Percentiles rank a stretch among this genome's conserved stretches.
Evolutionary conservation across 2,797 vertebrate genomes (phyloP).

Genomic region (Pseudotriccus pelzelni): DNA sequence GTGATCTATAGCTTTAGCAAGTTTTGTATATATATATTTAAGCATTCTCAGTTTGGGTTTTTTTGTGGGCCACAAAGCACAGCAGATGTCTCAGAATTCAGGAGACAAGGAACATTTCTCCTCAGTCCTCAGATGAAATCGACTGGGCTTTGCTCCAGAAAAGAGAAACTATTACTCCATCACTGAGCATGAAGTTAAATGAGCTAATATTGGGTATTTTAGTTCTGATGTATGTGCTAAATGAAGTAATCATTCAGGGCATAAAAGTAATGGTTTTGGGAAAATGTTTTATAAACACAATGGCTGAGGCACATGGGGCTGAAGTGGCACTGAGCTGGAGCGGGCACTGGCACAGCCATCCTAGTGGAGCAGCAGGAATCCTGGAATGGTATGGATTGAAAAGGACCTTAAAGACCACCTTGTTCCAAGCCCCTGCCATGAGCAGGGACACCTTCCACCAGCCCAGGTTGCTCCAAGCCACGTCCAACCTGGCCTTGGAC

Average conservation of each 20-base stretch:
- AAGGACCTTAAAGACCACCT: background rate
- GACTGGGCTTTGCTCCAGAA: constrained; percentile 60
- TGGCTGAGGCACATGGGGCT: background rate
- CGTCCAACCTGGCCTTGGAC: rapidly evolving
- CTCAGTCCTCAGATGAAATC: background rate
- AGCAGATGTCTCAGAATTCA: constrained; percentile 38
- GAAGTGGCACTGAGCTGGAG: background rate
- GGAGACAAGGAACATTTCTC: constrained; percentile 23
- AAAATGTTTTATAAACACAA: background rate
- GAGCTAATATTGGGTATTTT: constrained; percentile 64
- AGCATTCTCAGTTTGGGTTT: background rate
- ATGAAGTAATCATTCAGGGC: constrained; percentile 42
- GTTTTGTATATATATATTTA: background rate
- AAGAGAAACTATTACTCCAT: constrained; percentile 45
- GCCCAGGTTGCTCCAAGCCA: background rate
- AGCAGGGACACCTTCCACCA: background rate
- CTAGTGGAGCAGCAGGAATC: background rate
- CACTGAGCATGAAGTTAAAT: constrained; percentile 60
- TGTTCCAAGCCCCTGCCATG: too few species aligned
- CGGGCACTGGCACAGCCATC: rapidly evolving
- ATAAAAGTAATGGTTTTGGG: constrained; percentile 24
- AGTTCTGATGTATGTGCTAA: constrained; percentile 53
- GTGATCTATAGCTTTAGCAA: background rate
- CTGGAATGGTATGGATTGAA: background rate
- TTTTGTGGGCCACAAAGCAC: background rate